phyloP scores from a whole-genome alignment of 2,888 invertebrate species.

The Hesperia comma region DNA sequence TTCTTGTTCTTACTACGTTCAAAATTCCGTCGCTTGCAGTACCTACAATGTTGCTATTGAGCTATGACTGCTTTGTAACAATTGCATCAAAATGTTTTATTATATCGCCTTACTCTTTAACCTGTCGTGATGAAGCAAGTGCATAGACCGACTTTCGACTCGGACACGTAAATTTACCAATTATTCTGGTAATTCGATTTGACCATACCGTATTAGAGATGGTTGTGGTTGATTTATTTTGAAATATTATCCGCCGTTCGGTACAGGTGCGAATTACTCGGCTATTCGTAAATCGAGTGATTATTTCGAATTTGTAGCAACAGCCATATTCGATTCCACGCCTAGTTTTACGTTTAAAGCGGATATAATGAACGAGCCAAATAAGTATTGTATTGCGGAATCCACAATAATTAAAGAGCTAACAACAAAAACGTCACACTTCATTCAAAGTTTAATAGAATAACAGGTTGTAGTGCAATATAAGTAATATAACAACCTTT shows the following conservation, averaged over 20 bases:
- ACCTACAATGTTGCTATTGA: no score
- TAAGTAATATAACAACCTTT: conserved; percentile 46
- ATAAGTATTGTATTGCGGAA: conserved; percentile 6
- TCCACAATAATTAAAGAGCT: conserved; percentile 13
- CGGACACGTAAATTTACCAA: conserved; percentile 21
- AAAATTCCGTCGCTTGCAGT: no score
- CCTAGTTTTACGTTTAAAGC: neutral
- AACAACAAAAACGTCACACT: conserved; percentile 6
- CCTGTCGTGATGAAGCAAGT: conserved; percentile 12
- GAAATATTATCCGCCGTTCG: conserved; percentile 31
- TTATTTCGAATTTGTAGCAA: conserved; percentile 21
- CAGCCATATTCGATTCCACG: conserved; percentile 4
- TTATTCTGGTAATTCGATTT: conserved; percentile 38
- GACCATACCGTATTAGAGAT: conserved; percentile 37
- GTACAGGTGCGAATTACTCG: conserved; percentile 20
- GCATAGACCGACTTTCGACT: conserved; percentile 20
- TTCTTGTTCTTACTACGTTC: no score
- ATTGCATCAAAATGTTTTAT: neutral
- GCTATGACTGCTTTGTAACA: neutral
- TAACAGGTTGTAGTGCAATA: conserved; percentile 29
- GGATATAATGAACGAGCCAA: neutral
- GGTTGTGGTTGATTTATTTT: conserved; percentile 41
- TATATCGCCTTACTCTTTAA: neutral
- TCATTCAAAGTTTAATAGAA: conserved; percentile 21
- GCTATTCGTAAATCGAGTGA: conserved; percentile 8